Evolutionary conservation across 2,888 invertebrate genomes (phyloP).

Genomic region (Drosophila quinaria): DNA sequence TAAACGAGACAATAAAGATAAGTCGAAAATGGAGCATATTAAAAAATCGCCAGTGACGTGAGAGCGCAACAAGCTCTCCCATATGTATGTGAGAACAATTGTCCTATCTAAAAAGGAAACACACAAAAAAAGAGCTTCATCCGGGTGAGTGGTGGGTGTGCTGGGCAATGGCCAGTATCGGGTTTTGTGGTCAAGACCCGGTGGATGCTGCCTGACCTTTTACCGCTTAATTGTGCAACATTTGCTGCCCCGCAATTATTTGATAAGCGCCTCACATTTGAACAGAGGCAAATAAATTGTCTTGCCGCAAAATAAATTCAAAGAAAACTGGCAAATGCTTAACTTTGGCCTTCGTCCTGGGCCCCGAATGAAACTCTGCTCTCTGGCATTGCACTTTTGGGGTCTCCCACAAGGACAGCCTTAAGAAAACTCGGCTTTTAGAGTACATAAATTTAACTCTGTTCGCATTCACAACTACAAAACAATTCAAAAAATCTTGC

Average conservation of each 20-base stretch:
- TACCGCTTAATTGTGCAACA: constrained; percentile 84
- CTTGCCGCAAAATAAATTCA: constrained; percentile 76
- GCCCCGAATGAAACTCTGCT: constrained; percentile 16
- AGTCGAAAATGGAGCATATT: constrained; percentile 78
- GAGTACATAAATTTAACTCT: constrained; percentile 77
- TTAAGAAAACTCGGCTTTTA: constrained; percentile 61
- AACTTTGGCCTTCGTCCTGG: constrained; percentile 30
- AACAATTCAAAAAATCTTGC: constrained; percentile 75
- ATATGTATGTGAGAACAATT: constrained; percentile 32
- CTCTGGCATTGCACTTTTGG: constrained; percentile 33
- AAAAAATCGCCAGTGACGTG: constrained; percentile 56
- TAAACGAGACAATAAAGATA: constrained; percentile 85
- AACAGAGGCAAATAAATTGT: constrained; percentile 69
- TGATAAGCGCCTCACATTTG: constrained; percentile 84
- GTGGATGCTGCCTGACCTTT: constrained; percentile 58
- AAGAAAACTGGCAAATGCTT: constrained; percentile 70
- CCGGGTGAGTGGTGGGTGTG: constrained; percentile 7
- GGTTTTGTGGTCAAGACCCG: constrained; percentile 61
- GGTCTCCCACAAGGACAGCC: constrained; percentile 47
- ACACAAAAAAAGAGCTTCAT: constrained; percentile 13
- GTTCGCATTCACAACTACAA: constrained; percentile 65
- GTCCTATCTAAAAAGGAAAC: constrained; percentile 28
- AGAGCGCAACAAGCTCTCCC: constrained; percentile 67
- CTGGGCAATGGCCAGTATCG: constrained; percentile 4
- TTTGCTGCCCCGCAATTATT: constrained; percentile 85